Evolutionary conservation across 2,797 vertebrate genomes (phyloP).

Genomic region (Scomberomorus guttatus): DNA sequence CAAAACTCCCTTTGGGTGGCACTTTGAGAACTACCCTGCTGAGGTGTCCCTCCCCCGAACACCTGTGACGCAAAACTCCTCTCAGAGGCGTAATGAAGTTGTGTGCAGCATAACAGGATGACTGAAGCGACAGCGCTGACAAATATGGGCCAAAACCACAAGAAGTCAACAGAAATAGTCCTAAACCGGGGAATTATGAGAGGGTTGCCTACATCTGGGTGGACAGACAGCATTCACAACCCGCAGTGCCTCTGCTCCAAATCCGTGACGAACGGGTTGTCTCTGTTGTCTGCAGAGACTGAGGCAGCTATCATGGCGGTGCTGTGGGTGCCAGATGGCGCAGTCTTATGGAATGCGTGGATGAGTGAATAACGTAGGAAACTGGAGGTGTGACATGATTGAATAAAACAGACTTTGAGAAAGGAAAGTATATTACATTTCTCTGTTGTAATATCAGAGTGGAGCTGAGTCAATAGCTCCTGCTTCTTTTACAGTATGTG

Average conservation of each 20-base stretch:
- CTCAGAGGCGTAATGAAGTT: conserved; percentile 30
- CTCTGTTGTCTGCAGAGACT: conserved; percentile 36
- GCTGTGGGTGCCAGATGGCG: conserved; percentile 71
- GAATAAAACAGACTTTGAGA: conserved; percentile 58
- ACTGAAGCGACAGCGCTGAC: conserved; percentile 37
- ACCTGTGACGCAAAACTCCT: conserved; percentile 44
- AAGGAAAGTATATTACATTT: conserved; percentile 46
- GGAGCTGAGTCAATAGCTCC: conserved; percentile 30
- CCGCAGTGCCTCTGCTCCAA: conserved; percentile 27
- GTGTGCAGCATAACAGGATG: conserved; percentile 23
- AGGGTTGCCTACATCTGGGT: conserved; percentile 44
- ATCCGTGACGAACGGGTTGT: conserved; percentile 34
- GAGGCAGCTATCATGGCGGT: conserved; percentile 37
- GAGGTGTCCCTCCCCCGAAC: conserved; percentile 47
- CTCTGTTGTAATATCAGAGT: conserved; percentile 29
- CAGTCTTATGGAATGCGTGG: conserved; percentile 59
- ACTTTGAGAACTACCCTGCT: conserved; percentile 32
- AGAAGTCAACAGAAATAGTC: conserved; percentile 44
- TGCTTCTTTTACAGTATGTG: conserved; percentile 9
- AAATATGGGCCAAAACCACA: conserved; percentile 50
- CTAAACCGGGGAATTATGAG: conserved; percentile 22
- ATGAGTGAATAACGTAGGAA: conserved; percentile 71
- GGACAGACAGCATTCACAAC: conserved; percentile 49
- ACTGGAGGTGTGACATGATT: conserved; percentile 70
- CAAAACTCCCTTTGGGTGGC: conserved; percentile 40